These are phyloP conservation scores for Thyatira batis DNA, from an alignment of 2,888 invertebrate genomes.

Conservation along the genomic window DNA sequence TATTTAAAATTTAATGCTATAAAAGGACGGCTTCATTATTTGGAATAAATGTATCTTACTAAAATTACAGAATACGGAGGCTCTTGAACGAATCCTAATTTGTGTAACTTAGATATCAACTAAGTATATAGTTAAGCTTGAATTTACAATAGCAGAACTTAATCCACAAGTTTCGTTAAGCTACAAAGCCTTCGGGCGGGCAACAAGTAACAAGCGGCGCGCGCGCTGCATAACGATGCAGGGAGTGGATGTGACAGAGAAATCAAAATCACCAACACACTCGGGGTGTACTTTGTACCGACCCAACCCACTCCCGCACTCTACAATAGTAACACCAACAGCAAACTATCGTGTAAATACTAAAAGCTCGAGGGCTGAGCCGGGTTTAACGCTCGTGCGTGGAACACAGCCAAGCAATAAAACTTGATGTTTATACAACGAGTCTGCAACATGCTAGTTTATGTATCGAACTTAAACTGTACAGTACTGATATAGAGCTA, in stretches of 20 bases:
- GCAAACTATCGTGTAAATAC: constrained; percentile 68
- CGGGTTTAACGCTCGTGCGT: constrained; percentile 74
- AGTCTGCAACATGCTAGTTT: constrained; percentile 68
- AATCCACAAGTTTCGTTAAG: constrained; percentile 11
- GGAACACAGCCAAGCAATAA: constrained; percentile 81
- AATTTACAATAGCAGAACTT: not conserved
- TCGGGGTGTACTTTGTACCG: constrained; percentile 23
- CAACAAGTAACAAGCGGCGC: constrained; percentile 22
- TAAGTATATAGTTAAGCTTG: not conserved
- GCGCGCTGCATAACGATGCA: constrained; percentile 43
- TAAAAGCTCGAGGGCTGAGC: constrained; percentile 60
- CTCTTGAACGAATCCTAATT: constrained; percentile 2
- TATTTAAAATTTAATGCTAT: not conserved
- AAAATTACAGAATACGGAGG: not conserved
- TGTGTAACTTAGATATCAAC: constrained; percentile 4
- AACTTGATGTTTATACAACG: constrained; percentile 77
- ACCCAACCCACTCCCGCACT: constrained; percentile 29
- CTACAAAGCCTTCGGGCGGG: constrained; percentile 33
- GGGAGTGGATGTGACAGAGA: constrained; percentile 4
- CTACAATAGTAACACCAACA: constrained; percentile 44
- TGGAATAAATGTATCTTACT: not conserved
- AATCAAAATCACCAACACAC: constrained; percentile 7
- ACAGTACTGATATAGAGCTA: constrained; percentile 33
- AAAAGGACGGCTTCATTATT: not conserved
- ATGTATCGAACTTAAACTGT: constrained; percentile 53